Base-by-base conservation (phyloP, 2,797 vertebrate genomes). In the Phataginus tricuspis region DNA sequence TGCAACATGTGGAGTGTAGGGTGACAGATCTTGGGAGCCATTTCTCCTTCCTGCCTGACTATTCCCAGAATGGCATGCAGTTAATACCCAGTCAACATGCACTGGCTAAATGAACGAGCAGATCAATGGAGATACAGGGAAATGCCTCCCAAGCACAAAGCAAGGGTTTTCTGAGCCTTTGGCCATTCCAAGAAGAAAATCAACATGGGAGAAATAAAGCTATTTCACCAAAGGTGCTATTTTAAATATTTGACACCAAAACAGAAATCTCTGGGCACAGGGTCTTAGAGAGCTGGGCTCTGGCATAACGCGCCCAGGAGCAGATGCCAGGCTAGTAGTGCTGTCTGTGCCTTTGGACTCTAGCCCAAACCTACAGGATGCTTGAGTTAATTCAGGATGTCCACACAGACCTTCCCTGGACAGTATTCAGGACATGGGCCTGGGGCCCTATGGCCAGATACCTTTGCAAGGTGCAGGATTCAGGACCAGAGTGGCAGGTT, bases 51-150 rank as follows among this genome's bases (percentile, higher is more conserved):
- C 12, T 34, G 69, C 64, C 27, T 13, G 21, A 59, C 45, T 25
- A 8, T 39, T 34, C 25, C n/a, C 2, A 64, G 55, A 10, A 7
- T 0, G 1, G 13, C 7, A 10, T 1, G 8, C 1, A 15, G 25
- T 8, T 12, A 31, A 57, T 1, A 6, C 42, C 49, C 34, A 4
- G 0, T 23, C 45, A 45, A 27, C 3, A 13, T 4, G 9, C 25
- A 1, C 0, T 63, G 59, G 49, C 31, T 16, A 19, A 34, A 14
- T 2, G 42, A 83, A 64, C 0, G 25, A 7, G 0, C 12, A 0
- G 0, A 25, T 7, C 15, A 15, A 1, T 0, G 3, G 59, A 63
- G 21, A 34, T 1, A 45, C 1, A 61, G 29, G 27, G 34, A 34
- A 49, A 49, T 63, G 15, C 25, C 23, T 84, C 49, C 18, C 4